A percentile compares a stretch with the other conserved stretches of the same genome.
Evolutionary conservation across 1,140 invertebrate genomes (phyloP).

Genomic region (Drosophila sturtevanti): DNA sequence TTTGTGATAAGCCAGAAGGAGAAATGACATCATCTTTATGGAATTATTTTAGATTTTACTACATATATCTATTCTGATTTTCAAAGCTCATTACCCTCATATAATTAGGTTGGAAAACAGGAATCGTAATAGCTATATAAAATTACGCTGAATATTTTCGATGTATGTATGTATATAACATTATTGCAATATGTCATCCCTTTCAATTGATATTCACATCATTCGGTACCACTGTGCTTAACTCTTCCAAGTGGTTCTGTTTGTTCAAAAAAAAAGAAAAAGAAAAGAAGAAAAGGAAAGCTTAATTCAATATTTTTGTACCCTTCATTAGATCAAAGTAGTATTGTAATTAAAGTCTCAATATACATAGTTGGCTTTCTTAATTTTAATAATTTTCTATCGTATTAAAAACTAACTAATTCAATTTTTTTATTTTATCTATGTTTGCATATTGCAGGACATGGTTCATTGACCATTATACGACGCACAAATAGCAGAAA

Average conservation of each 20-base stretch:
- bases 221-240: slow-evolving; percentile 12
- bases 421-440: slow-evolving; percentile 42
- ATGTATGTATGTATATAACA: no score
- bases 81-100: no score
- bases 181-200: no score
- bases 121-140: no score
- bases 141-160: no score
- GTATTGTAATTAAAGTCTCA: slow-evolving; percentile 46
- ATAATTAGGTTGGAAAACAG: no score
- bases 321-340: slow-evolving; percentile 49
- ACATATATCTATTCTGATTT: no score
- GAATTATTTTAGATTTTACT: no score
- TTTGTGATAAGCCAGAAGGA: no score
- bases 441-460: slow-evolving; percentile 84
- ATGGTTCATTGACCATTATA: slow-evolving; percentile 92
- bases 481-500: slow-evolving; percentile 87
- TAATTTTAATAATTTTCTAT: slow-evolving; percentile 23
- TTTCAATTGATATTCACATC: not conserved
- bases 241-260: slow-evolving; percentile 5
- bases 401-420: slow-evolving; percentile 23
- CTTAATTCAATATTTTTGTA: slow-evolving; percentile 1
- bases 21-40: no score
- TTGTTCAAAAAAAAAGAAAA: not conserved
- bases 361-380: slow-evolving; percentile 16
- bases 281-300: no score